Percentiles rank a stretch among this genome's conserved stretches.
Evolutionary conservation across 2,797 vertebrate genomes (phyloP).

Genomic region (Rhyacichthys aspro): DNA sequence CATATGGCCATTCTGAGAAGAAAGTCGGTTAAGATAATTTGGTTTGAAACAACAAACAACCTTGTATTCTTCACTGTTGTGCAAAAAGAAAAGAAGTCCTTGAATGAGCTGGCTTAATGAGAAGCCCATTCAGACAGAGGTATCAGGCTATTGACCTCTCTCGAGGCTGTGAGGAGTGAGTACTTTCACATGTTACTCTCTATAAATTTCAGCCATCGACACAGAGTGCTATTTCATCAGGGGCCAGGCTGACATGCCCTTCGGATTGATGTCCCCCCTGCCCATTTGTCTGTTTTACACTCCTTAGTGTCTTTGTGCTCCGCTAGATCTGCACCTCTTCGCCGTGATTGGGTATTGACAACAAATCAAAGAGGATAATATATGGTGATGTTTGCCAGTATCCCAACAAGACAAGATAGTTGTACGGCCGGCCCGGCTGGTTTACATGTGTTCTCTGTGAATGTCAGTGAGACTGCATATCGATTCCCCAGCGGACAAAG

Average conservation of each 20-base stretch:
- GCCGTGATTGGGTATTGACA: slow-evolving; percentile 85
- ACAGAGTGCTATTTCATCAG: slow-evolving; percentile 75
- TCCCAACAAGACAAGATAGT: slow-evolving; percentile 79
- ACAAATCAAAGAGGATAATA: slow-evolving; percentile 85
- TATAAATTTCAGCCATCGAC: slow-evolving; percentile 80
- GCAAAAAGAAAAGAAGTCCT: slow-evolving; percentile 21
- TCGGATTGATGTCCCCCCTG: slow-evolving; percentile 79
- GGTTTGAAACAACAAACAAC: slow-evolving; percentile 49
- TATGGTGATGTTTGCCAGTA: slow-evolving; percentile 76
- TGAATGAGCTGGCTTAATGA: slow-evolving; percentile 70
- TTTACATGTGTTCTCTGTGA: slow-evolving; percentile 82
- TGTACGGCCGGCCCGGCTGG: slow-evolving; percentile 64
- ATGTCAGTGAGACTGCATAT: slow-evolving; percentile 77
- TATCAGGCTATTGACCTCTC: slow-evolving; percentile 77
- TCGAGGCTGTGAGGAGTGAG: slow-evolving; percentile 70
- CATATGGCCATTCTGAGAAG: slow-evolving; percentile 12
- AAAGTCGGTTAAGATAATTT: slow-evolving; percentile 15
- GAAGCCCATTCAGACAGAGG: slow-evolving; percentile 69
- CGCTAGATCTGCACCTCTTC: slow-evolving; percentile 73
- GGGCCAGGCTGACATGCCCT: slow-evolving; percentile 74
- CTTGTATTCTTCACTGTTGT: slow-evolving; percentile 43
- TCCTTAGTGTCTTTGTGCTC: slow-evolving; percentile 80
- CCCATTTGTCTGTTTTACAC: slow-evolving; percentile 84
- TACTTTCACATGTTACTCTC: slow-evolving; percentile 80
- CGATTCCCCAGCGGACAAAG: slow-evolving; percentile 76